These are phyloP conservation scores for Pelochelys cantorii DNA, from an alignment of 2,797 vertebrate species.

Conservation along the genomic window DNA sequence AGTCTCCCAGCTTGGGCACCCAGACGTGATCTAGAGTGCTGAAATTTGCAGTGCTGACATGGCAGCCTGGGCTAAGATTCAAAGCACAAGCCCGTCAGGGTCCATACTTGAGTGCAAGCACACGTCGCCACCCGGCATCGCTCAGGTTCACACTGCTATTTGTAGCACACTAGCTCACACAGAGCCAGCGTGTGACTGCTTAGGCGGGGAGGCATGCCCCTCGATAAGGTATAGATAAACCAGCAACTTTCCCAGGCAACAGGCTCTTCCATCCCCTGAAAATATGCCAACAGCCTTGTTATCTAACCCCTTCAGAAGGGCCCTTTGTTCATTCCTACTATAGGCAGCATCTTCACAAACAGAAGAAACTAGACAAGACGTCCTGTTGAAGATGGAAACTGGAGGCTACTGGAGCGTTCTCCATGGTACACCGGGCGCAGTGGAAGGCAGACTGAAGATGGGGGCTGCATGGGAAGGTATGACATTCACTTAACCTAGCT, in stretches of 20 bases:
- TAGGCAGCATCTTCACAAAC: too few relatives aligned
- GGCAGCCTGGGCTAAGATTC: not conserved
- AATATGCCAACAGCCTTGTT: not conserved
- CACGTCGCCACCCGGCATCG: not conserved
- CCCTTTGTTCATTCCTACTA: not conserved
- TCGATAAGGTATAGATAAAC: not conserved
- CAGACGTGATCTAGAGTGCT: not conserved
- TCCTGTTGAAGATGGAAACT: fast-evolving
- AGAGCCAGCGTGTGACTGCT: not conserved
- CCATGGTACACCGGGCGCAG: not conserved
- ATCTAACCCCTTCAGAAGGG: not conserved
- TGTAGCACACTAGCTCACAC: not conserved
- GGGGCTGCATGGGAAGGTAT: fast-evolving
- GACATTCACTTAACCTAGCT: not conserved
- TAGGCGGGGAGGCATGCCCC: not conserved
- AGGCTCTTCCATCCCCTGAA: not conserved
- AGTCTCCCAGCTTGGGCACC: not conserved
- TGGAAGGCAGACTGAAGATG: not conserved
- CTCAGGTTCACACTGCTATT: not conserved
- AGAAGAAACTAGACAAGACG: not conserved
- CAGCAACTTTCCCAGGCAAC: not conserved
- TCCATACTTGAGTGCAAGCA: not conserved
- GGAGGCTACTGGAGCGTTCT: too few relatives aligned
- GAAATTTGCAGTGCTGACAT: not conserved
- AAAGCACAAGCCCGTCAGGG: not conserved